Percentiles rank a stretch among this genome's conserved stretches.
Evolutionary conservation across 2,888 invertebrate genomes (phyloP).

Genomic region (Pyrgus malvae): DNA sequence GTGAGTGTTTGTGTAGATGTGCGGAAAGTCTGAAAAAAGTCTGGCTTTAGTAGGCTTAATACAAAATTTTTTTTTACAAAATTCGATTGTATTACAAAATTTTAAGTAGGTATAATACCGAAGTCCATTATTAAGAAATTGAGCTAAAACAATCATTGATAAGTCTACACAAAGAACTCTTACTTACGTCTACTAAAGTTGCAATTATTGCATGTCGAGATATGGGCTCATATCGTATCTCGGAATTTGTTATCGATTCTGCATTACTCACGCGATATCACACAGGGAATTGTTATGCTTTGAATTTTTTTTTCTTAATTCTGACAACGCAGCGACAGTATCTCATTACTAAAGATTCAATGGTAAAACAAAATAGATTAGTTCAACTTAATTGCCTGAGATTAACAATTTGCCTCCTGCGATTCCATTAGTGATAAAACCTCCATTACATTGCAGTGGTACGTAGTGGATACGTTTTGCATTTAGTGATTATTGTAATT

Average conservation of each 20-base stretch:
- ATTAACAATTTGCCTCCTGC: slow-evolving; percentile 2
- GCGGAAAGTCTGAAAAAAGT: too few relatives aligned
- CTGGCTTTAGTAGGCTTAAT: too few relatives aligned
- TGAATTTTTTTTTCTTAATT: background rate
- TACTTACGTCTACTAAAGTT: background rate
- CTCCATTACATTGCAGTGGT: slow-evolving; percentile 4
- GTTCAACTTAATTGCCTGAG: background rate
- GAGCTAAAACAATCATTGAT: background rate
- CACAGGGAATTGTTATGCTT: too few relatives aligned
- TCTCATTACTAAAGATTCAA: too few relatives aligned
- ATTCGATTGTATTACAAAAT: too few relatives aligned
- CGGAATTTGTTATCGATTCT: slow-evolving; percentile 18
- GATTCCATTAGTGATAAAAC: slow-evolving; percentile 17
- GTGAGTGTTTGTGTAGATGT: too few relatives aligned
- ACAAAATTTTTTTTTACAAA: too few relatives aligned
- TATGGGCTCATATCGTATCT: background rate
- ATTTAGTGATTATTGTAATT: slow-evolving; percentile 27
- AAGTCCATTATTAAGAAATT: too few relatives aligned
- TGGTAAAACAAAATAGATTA: too few relatives aligned
- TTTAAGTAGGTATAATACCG: too few relatives aligned
- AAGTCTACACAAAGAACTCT: slow-evolving; percentile 1
- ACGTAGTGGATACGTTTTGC: slow-evolving; percentile 14
- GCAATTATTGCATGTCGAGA: too few relatives aligned
- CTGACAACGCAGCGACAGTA: too few relatives aligned
- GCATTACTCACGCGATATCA: slow-evolving; percentile 2